Percentiles rank a stretch among this genome's conserved stretches.
phyloP scores from a whole-genome alignment of 2,797 vertebrate genomes.

The Chromobotia macracanthus region DNA sequence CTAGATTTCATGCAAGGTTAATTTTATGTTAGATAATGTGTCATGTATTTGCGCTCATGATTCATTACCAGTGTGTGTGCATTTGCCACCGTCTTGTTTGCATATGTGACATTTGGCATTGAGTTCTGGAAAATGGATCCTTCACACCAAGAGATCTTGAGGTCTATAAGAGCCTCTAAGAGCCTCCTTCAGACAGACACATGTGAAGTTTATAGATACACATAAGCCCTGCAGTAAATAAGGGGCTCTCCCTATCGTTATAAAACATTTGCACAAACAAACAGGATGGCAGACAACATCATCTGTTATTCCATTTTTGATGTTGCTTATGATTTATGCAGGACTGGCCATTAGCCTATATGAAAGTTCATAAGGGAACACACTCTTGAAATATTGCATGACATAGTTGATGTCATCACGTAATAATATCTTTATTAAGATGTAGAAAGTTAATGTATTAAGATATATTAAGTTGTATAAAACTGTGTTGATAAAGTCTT shows the following conservation, averaged over 20 bases:
- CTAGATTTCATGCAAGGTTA: background rate
- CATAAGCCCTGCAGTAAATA: constrained; percentile 26
- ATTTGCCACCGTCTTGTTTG: constrained; percentile 18
- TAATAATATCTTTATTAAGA: constrained; percentile 11
- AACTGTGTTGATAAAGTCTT: too few relatives aligned
- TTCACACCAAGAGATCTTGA: constrained; percentile 18
- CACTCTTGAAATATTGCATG: background rate
- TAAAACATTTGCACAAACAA: constrained; percentile 7
- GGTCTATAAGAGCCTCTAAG: too few relatives aligned
- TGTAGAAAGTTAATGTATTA: too few relatives aligned
- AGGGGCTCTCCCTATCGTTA: background rate
- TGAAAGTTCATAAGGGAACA: constrained; percentile 14
- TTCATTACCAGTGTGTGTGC: constrained; percentile 2
- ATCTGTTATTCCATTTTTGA: constrained; percentile 19
- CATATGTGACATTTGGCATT: constrained; percentile 32
- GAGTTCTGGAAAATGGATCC: constrained; percentile 48
- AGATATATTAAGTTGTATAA: too few relatives aligned
- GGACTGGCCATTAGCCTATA: background rate
- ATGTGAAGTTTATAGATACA: constrained; percentile 16
- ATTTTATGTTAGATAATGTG: background rate
- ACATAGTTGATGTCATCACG: background rate
- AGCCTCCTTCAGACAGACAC: constrained; percentile 5
- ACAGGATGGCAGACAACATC: background rate
- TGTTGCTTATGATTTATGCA: constrained; percentile 18
- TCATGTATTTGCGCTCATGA: constrained; percentile 28